Base-by-base conservation (phyloP, 2,888 invertebrate genomes). In the Drosophila dives region DNA sequence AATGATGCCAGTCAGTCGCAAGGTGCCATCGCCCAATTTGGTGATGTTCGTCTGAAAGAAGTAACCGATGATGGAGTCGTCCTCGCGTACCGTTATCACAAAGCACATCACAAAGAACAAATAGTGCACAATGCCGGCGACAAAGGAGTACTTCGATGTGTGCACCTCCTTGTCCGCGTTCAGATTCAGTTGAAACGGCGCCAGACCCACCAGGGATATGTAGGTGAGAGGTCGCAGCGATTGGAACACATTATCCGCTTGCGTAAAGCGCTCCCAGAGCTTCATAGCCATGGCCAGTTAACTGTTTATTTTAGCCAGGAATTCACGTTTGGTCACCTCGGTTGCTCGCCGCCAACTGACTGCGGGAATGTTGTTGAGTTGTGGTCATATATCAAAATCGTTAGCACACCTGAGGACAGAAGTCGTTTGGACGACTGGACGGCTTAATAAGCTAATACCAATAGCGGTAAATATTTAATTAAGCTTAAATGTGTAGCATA, bases 31-130 rank as follows among this genome's bases (percentile, higher is more conserved):
- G 56, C 93, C 92, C 70, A 92, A 38, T 7, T 91, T 89, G 3
- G 93, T 92, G 2, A 92, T 91, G 54, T 91, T 92, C 3, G 92
- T 92, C 66, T 92, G 91, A 56, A 92, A 93, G 71, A 92, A 92
- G 69, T 92, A 93, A 26, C 92, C 92, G 50, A 92, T 92, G 32
- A 92, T 92, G 51, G 92, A 92, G 53, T 92, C 92, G 1, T 90
- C 86, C 64, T 92, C 91, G 26, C 55, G 62, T 3, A 89, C 66
- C 0, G 92, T 91, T 12, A 85, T 70, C 11, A 84, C 83, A 29
- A 92, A 90, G 45, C 92, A 92, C 33, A 91, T 29, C 1, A 89
- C 81, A 50, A 91, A 92, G 61, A 92, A 91, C 4, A 89, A 48
- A 49, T 89, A 91, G 68, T 92, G 92, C 32, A 83, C 83, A 54